Conservation (phyloP, 1,140 invertebrate genomes). For the Pogonus chalceus region DNA sequence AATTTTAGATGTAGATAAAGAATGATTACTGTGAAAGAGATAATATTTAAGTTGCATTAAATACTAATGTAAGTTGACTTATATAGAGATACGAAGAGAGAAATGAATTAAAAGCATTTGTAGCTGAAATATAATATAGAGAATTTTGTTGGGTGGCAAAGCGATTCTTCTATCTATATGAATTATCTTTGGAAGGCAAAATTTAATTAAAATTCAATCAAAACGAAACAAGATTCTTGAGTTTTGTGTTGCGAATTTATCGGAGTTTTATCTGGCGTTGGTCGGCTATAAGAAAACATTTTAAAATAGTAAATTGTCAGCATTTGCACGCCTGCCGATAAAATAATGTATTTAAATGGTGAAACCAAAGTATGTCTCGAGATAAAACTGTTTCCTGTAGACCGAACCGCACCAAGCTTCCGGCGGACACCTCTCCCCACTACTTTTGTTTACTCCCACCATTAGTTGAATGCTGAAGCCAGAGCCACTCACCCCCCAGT, state of each 20-base stretch:
- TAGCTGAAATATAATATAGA: constrained; percentile 29
- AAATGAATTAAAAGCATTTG: constrained; percentile 13
- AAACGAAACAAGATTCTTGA: constrained; percentile 23
- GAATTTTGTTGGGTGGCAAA: constrained; percentile 25
- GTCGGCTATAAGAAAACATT: constrained; percentile 32
- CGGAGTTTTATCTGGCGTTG: constrained; percentile 28
- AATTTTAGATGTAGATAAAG: too few relatives aligned
- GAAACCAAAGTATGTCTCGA: constrained; percentile 28
- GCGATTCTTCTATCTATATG: constrained; percentile 12
- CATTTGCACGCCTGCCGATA: constrained; percentile 26
- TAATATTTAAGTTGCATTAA: too few relatives aligned
- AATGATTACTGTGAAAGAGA: too few relatives aligned
- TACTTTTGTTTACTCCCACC: constrained; percentile 24
- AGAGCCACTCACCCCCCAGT: too few relatives aligned
- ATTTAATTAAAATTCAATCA: constrained; percentile 38
- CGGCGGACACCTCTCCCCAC: constrained; percentile 22
- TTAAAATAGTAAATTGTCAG: constrained; percentile 33
- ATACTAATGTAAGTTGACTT: too few relatives aligned
- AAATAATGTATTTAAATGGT: constrained; percentile 33
- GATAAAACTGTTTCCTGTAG: constrained; percentile 28
- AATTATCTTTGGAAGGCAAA: constrained; percentile 31
- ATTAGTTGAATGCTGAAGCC: too few relatives aligned
- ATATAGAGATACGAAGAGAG: background rate
- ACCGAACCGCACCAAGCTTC: constrained; percentile 16
- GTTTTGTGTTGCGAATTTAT: constrained; percentile 28